Conservation (phyloP, 2,797 vertebrate species). For the Sparidentex hasta region DNA sequence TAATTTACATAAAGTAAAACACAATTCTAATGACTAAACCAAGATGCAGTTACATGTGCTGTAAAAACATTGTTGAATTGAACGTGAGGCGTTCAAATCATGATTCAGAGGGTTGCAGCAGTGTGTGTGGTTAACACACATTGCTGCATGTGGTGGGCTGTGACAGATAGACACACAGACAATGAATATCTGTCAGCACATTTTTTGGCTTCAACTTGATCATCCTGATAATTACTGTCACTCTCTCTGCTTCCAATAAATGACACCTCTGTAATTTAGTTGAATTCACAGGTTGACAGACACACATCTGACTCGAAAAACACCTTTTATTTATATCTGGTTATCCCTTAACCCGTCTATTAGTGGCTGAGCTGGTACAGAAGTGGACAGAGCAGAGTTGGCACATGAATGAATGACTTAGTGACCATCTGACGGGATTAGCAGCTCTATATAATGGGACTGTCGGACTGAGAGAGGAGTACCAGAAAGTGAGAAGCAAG, state of each 20-base stretch:
- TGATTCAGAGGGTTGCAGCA: background rate
- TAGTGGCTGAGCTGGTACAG: constrained; percentile 54
- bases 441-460: constrained; percentile 62
- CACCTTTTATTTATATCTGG: constrained; percentile 36
- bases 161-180: background rate
- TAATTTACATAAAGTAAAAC: background rate
- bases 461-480: constrained; percentile 15
- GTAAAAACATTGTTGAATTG: background rate
- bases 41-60: background rate
- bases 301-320: constrained; percentile 14
- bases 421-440: constrained; percentile 68
- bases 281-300: constrained; percentile 10
- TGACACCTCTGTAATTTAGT: constrained; percentile 16
- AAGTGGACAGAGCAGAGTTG: constrained; percentile 36
- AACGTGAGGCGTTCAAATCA: background rate
- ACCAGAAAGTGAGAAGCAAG: constrained; percentile 10
- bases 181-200: constrained; percentile 9
- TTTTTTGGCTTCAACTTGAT: background rate
- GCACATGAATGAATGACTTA: constrained; percentile 20
- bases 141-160: background rate
- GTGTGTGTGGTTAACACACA: background rate
- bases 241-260: background rate
- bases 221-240: constrained; percentile 3
- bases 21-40: background rate
- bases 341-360: constrained; percentile 50